Base-by-base conservation (phyloP, 2,113 vertebrate species). In the Cyprinus carpio region DNA sequence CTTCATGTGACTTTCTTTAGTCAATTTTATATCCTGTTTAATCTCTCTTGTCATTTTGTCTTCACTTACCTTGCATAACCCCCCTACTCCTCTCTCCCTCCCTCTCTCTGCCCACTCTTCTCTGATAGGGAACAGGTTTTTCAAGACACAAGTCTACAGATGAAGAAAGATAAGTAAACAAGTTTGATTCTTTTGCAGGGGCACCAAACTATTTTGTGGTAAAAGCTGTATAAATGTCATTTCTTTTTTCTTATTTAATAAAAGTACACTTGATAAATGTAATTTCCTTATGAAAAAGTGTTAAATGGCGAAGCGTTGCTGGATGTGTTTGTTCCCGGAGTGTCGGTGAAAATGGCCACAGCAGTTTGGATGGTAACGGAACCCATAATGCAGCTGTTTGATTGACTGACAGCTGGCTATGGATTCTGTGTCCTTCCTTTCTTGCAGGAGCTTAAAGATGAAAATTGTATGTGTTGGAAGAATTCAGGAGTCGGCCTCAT, bases 361-460 rank as follows among this genome's bases (percentile, higher is more conserved):
- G 94, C 92, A 91, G 84, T 86, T 91, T 92, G 92, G 93, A 90
- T 92, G 88, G 92, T 95, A 95, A 95, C 95, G 95, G 95, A 95
- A 95, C 94, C 95, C 95, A 95, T 94, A 95, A 95, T 94, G 93
- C 95, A 95, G 95, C 94, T 95, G 94, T 92, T 88, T 90, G 82
- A 16, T 54, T 79, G 56, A 81, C 80, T 65, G 54, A 81, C 94
- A 94, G 94, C 95, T 95, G 94, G 87, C 90, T 94, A 90, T 92
- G 92, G 87, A 87, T 90, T 95, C 94, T 92, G 95, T 95, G 93
- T 91, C 92, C 89, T 90, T 92, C 92, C 92, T 93, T 93, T 85
- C 71, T 43, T 31, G 89, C 93, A 92, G 62, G 5, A 58, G 64
- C 7, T 16, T 62, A 29, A 80, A 46, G 12, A 25, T 58, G 51